Evolutionary conservation across 2,797 vertebrate genomes (phyloP).

Genomic region (Danio jaintianensis): DNA sequence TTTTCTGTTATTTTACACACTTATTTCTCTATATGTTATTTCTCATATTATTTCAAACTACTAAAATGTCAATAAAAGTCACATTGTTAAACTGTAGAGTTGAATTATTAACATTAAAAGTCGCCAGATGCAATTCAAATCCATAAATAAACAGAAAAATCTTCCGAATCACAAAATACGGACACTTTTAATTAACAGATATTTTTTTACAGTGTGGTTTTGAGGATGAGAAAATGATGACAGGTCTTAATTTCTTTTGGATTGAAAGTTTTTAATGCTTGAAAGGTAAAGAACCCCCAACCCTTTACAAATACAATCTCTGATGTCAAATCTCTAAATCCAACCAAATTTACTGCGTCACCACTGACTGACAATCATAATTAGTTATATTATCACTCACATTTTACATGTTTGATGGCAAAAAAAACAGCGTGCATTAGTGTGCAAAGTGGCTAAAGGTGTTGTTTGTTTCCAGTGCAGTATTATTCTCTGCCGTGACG

Average conservation of each 20-base stretch:
- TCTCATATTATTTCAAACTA: too few species aligned
- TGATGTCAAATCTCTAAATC: constrained; percentile 55
- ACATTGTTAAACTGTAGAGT: too few species aligned
- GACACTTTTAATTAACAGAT: too few species aligned
- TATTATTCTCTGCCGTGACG: constrained; percentile 22
- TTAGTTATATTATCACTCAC: constrained; percentile 18
- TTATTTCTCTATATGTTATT: too few species aligned
- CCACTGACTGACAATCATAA: constrained; percentile 76
- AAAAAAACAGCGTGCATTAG: neutral
- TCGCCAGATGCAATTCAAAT: too few species aligned
- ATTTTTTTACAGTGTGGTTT: neutral
- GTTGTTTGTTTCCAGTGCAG: constrained; percentile 32
- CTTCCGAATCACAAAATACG: too few species aligned
- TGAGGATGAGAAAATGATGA: neutral
- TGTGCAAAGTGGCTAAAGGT: constrained; percentile 13
- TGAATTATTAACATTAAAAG: too few species aligned
- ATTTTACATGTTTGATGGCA: neutral
- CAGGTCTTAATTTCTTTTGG: neutral
- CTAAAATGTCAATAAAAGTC: too few species aligned
- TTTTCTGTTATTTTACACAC: too few species aligned
- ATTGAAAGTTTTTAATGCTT: constrained; percentile 1
- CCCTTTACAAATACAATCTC: constrained; percentile 58
- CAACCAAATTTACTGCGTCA: constrained; percentile 52
- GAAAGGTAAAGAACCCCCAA: constrained; percentile 21
- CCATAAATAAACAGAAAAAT: too few species aligned